phyloP scores from a whole-genome alignment of 2,113 vertebrate species.

The Oncorhynchus kisutch region DNA sequence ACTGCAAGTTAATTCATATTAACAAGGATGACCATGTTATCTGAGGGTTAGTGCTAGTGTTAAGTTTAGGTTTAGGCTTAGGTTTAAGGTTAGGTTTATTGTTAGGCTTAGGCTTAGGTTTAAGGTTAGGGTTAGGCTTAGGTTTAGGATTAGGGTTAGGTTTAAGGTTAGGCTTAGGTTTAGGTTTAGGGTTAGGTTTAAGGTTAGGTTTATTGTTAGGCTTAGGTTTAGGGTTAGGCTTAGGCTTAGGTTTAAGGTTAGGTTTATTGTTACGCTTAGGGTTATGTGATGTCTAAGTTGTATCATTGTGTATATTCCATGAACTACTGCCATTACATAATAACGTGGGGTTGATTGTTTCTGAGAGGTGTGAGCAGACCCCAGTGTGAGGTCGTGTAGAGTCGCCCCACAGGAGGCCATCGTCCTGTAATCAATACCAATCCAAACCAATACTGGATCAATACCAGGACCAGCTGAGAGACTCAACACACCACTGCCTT shows the following conservation, averaged over 20 bases:
- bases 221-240: not conserved
- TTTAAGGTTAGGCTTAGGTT: not conserved
- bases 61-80: no score
- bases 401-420: slow-evolving; percentile 35
- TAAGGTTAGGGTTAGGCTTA: not conserved
- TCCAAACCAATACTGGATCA: slow-evolving; percentile 1
- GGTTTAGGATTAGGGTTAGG: no score
- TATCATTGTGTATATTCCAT: not conserved
- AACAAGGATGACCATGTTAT: no score
- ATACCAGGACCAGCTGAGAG: slow-evolving; percentile 38
- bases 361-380: slow-evolving; percentile 6
- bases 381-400: slow-evolving; percentile 31
- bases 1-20: no score
- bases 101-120: not conserved
- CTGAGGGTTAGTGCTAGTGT: no score
- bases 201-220: rapidly evolving
- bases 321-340: not conserved
- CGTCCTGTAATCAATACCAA: slow-evolving; percentile 10
- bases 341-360: not conserved
- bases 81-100: rapidly evolving
- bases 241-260: not conserved
- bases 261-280: no score
- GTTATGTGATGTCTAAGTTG: no score
- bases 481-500: slow-evolving; percentile 15
- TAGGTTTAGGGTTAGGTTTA: no score